These are phyloP conservation scores for Rhagonycha lutea DNA, from an alignment of 2,888 invertebrate genomes.

Conservation along the genomic window DNA sequence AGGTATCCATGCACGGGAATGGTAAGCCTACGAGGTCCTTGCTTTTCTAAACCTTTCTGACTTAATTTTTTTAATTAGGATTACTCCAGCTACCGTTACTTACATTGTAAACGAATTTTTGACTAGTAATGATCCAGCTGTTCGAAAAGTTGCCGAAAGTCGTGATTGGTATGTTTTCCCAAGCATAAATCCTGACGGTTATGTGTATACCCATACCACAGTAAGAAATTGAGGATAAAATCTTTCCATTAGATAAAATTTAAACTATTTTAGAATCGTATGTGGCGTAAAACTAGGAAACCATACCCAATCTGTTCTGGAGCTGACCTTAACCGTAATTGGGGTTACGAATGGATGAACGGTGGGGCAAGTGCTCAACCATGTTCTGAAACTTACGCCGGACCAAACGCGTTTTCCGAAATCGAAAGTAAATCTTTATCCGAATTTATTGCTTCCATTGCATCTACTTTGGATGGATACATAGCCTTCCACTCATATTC, in stretches of 20 bases:
- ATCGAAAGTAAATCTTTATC: slow-evolving; percentile 63
- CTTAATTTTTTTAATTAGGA: slow-evolving; percentile 41
- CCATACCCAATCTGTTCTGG: slow-evolving; percentile 62
- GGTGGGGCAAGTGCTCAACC: slow-evolving; percentile 62
- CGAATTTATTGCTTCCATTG: slow-evolving; percentile 57
- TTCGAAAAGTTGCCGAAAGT: slow-evolving; percentile 63
- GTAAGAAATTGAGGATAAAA: neutral
- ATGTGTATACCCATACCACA: slow-evolving; percentile 61
- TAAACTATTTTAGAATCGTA: slow-evolving; percentile 57
- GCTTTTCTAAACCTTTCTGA: neutral
- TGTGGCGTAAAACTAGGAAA: slow-evolving; percentile 73
- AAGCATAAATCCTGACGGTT: slow-evolving; percentile 75
- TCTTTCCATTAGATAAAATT: neutral
- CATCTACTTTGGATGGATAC: slow-evolving; percentile 62
- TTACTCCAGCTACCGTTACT: slow-evolving; percentile 46
- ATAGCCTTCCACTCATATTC: slow-evolving; percentile 76
- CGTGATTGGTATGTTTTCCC: slow-evolving; percentile 80
- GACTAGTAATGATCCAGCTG: slow-evolving; percentile 61
- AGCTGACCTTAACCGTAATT: slow-evolving; percentile 79
- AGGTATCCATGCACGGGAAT: slow-evolving; percentile 56
- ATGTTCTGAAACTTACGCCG: slow-evolving; percentile 69
- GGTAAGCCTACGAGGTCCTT: slow-evolving; percentile 37
- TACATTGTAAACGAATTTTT: slow-evolving; percentile 70
- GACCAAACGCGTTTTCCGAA: slow-evolving; percentile 72
- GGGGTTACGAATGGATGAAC: slow-evolving; percentile 70